Percentiles rank a stretch among this genome's conserved stretches.
These are phyloP conservation scores for Sinopyrophorus schimmeli DNA, from an alignment of 2,888 invertebrate species.

Conservation along the genomic window DNA sequence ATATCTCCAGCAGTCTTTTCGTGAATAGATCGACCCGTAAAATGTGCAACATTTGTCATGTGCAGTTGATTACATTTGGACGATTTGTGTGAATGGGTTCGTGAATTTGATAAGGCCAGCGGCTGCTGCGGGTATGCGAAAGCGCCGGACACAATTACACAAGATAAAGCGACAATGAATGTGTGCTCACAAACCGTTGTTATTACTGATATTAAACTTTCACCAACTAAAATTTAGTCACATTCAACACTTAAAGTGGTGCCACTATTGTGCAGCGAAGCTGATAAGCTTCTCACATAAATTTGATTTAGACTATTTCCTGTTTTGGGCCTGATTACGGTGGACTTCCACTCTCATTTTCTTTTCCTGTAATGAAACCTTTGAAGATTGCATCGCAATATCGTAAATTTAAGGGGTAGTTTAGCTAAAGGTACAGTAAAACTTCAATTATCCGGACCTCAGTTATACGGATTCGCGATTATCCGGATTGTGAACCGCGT, in stretches of 20 bases:
- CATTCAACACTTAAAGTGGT: slow-evolving; percentile 31
- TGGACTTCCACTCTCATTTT: too few relatives aligned
- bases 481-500: too few relatives aligned
- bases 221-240: slow-evolving; percentile 33
- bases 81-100: slow-evolving; percentile 52
- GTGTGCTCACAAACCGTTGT: slow-evolving; percentile 44
- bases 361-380: too few relatives aligned
- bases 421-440: too few relatives aligned
- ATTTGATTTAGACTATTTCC: slow-evolving; percentile 24
- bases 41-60: slow-evolving; percentile 53
- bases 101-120: slow-evolving; percentile 48
- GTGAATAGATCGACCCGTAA: slow-evolving; percentile 41
- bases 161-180: slow-evolving; percentile 52
- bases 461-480: too few relatives aligned
- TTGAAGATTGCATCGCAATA: too few relatives aligned
- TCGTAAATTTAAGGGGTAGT: too few relatives aligned
- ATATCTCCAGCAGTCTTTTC: slow-evolving; percentile 19
- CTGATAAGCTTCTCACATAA: slow-evolving; percentile 30
- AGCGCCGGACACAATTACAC: slow-evolving; percentile 43
- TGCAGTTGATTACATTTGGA: slow-evolving; percentile 53
- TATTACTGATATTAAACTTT: slow-evolving; percentile 43
- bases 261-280: slow-evolving; percentile 26
- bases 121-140: slow-evolving; percentile 43
- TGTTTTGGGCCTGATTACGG: too few relatives aligned
- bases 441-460: too few relatives aligned